Evolutionary conservation across 2,888 invertebrate species (phyloP).

Genomic region (Galerucella nymphaeae): DNA sequence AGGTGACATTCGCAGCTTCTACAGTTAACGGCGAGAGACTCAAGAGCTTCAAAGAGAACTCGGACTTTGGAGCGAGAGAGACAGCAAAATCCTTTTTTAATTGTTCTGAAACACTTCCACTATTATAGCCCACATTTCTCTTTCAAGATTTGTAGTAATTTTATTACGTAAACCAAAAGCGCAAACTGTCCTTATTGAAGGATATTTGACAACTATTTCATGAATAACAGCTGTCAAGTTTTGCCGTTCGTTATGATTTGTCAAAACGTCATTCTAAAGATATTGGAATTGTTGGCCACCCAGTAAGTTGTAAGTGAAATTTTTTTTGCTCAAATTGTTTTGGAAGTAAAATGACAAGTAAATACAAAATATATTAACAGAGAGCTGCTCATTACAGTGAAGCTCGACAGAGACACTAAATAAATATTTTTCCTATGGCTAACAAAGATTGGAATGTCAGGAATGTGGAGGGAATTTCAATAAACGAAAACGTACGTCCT

Average conservation of each 20-base stretch:
- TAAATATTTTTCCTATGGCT: neutral
- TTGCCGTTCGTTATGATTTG: too few species aligned
- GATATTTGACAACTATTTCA: too few species aligned
- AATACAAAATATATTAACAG: too few species aligned
- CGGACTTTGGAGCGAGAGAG: conserved; percentile 51
- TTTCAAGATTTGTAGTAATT: neutral
- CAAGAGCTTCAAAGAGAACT: conserved; percentile 32
- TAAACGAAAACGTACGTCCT: neutral
- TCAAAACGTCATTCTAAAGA: too few species aligned
- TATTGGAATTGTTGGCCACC: too few species aligned
- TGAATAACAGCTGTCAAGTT: too few species aligned
- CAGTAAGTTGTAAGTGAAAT: too few species aligned
- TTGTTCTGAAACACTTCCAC: conserved; percentile 38
- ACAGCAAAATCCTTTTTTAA: conserved; percentile 43
- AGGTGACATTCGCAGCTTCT: conserved; percentile 27
- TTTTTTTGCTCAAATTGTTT: too few species aligned
- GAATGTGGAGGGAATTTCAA: neutral
- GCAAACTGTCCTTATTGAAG: too few species aligned
- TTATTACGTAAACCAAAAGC: neutral
- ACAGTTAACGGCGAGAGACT: conserved; percentile 25
- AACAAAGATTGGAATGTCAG: neutral
- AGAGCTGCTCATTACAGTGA: too few species aligned
- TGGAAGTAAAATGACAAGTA: too few species aligned
- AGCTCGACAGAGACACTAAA: too few species aligned
- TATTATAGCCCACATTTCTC: conserved; percentile 33